Evolutionary conservation across 2,888 invertebrate genomes (phyloP), one percentile per base, ranked within the genome.

Genomic region (Protophormia terraenovae): DNA sequence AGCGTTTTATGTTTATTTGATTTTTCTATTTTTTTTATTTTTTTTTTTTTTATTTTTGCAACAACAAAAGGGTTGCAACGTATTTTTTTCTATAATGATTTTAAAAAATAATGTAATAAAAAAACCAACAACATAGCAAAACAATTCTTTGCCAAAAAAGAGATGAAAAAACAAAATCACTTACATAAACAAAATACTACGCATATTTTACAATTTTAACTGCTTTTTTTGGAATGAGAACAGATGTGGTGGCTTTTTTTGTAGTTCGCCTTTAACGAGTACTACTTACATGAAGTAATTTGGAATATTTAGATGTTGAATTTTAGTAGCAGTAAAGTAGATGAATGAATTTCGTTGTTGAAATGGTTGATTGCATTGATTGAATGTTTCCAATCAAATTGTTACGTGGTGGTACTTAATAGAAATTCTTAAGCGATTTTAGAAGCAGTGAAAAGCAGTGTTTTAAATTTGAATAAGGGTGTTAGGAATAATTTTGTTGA

Each of bases 331-430:
- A 10, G 16, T 71, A 27, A 14, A 47, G 60, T 32, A 60, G 35
- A 73, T 73, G 60, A 22, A 58, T 66, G 72, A 73, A 66, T 73
- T 62, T 45, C 22, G 55, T 47, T 69, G 69, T 60, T 19, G 50
- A 60, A 58, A 77, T 73, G 72, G 50, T 83, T 77, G 77, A 83
- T 77, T 77, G 71, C 35, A 45, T 55, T 83, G 76, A 77, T 77
- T 78, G 83, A 78, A 78, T 78, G 77, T 77, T 83, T 67, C 77
- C 77, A 83, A 78, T 83, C 72, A 73, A 73, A 72, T 66, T 66
- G 76, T 72, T 77, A 72, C 77, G 77, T 77, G 72, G 66, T 83
- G 72, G 71, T 77, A 55, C 71, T 83, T 83, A 60, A 78, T 55
- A 60, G 35, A 78, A 66, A 67, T 77, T 58, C 32, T 67, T 60